Percentiles rank a stretch among this genome's conserved stretches.
Evolutionary conservation across 2,113 vertebrate genomes (phyloP).

Genomic region (Jacana jacana): DNA sequence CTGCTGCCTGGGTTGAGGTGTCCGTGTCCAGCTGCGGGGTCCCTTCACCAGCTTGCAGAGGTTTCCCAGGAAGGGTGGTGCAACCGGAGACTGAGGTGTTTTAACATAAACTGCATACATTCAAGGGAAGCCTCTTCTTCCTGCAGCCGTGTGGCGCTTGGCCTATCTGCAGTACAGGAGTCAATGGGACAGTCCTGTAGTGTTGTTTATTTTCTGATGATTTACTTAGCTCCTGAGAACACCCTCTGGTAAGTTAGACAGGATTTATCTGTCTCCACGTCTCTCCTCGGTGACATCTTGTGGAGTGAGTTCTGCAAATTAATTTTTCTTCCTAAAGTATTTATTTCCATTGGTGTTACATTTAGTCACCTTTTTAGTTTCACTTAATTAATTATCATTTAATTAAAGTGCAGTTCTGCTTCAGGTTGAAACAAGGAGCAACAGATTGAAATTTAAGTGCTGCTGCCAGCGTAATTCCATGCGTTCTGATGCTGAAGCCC

Average conservation of each 20-base stretch:
- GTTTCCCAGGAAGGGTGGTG: not conserved
- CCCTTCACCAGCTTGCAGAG: fast-evolving
- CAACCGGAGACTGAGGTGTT: not conserved
- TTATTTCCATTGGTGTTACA: not conserved
- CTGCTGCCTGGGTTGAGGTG: fast-evolving
- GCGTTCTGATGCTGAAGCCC: not conserved
- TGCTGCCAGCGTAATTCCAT: slow-evolving; percentile 12
- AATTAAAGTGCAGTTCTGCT: slow-evolving; percentile 11
- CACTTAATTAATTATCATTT: slow-evolving; percentile 5
- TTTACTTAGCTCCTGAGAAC: not conserved
- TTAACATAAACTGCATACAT: not conserved
- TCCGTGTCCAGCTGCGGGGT: not conserved
- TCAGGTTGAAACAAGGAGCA: slow-evolving; percentile 8
- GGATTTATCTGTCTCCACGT: not conserved
- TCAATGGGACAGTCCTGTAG: not conserved
- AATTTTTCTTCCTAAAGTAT: not conserved
- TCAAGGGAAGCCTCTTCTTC: not conserved
- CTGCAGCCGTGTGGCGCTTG: not conserved
- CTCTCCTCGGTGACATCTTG: not conserved
- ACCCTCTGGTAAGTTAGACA: not conserved
- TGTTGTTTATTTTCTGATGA: not conserved
- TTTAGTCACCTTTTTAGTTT: slow-evolving; percentile 31
- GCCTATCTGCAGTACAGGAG: not conserved
- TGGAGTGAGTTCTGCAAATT: not conserved
- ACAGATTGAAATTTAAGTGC: slow-evolving; percentile 17